phyloP scores from a whole-genome alignment of 2,888 invertebrate genomes.

The Pristionchus maxplancki region DNA sequence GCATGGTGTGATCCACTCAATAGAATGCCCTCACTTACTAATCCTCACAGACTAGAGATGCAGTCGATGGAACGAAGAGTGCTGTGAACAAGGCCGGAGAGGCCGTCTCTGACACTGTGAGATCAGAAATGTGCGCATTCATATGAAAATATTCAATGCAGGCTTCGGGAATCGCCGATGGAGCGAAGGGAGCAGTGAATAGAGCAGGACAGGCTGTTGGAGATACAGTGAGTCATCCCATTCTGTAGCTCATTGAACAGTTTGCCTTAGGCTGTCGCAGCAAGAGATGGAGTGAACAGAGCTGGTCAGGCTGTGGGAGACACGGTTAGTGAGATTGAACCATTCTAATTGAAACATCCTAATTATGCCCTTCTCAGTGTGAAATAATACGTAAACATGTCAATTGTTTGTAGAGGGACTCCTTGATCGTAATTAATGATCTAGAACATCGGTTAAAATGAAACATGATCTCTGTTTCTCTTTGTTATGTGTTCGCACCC shows the following conservation, averaged over 20 bases:
- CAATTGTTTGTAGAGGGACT: no score
- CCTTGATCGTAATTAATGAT: no score
- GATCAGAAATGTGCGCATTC: no score
- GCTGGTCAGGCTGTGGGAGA: background rate
- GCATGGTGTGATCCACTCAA: background rate
- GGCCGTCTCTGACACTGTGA: background rate
- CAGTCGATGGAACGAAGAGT: background rate
- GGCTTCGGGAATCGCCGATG: background rate
- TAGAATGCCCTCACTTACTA: background rate
- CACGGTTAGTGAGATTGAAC: background rate
- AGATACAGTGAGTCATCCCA: background rate
- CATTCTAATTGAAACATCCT: no score
- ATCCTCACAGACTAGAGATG: background rate
- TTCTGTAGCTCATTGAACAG: background rate
- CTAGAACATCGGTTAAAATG: no score
- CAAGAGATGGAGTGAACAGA: background rate
- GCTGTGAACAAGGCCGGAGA: background rate
- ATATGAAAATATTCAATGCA: background rate
- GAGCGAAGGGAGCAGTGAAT: slow-evolving; percentile 23
- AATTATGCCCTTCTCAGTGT: no score
- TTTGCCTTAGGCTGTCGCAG: background rate
- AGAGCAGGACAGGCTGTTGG: background rate
- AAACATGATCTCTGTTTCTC: no score
- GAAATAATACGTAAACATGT: no score
- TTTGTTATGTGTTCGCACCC: no score